Evolutionary conservation across 2,888 invertebrate genomes (phyloP).

Genomic region (Pollenia labialis): DNA sequence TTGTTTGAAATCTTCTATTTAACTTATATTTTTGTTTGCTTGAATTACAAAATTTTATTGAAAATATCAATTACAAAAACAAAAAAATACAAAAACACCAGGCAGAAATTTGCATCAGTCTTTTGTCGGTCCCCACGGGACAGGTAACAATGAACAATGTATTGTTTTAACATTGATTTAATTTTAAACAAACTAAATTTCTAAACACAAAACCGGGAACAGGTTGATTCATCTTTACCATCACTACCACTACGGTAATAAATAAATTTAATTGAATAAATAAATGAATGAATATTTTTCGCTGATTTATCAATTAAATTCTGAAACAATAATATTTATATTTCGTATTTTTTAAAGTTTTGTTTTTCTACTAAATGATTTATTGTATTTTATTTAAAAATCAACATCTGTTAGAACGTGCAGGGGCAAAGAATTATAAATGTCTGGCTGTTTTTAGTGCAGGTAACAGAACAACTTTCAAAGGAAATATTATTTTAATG

Average conservation of each 20-base stretch:
- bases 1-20: conserved; percentile 19
- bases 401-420: conserved; percentile 38
- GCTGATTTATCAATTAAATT: conserved; percentile 23
- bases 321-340: conserved; percentile 14
- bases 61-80: conserved; percentile 5
- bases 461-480: background rate
- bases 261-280: background rate
- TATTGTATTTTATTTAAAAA: conserved; percentile 32
- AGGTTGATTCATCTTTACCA: conserved; percentile 34
- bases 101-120: conserved; percentile 6
- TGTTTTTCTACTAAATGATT: conserved; percentile 22
- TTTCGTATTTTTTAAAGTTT: background rate
- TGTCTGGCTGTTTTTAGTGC: background rate
- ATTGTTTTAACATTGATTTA: background rate
- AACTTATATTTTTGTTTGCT: conserved; percentile 5
- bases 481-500: conserved; percentile 27
- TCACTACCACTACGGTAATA: background rate
- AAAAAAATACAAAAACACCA: background rate
- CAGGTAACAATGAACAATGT: conserved; percentile 3
- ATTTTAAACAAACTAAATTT: background rate
- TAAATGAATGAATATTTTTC: conserved; percentile 27
- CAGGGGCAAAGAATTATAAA: background rate
- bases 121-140: background rate
- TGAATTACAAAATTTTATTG: background rate
- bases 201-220: background rate